phyloP scores from a whole-genome alignment of 2,797 vertebrate species.

The Argya squamiceps region DNA sequence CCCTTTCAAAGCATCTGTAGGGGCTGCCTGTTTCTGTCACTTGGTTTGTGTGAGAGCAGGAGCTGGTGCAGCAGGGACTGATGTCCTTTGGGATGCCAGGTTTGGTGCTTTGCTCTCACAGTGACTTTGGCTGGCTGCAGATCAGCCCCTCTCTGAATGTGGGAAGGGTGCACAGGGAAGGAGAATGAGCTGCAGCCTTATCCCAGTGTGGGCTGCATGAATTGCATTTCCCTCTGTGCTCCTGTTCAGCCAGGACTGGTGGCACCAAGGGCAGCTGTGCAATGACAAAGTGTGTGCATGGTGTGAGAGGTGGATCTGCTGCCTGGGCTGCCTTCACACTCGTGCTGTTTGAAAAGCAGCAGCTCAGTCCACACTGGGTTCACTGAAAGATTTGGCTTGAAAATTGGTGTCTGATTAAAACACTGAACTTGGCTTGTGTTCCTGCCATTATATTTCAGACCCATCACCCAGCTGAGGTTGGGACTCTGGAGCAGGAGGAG shows the following conservation, averaged over 20 bases:
- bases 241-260: conserved; percentile 42
- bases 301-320: conserved; percentile 18
- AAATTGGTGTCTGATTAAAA: not conserved
- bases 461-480: not conserved
- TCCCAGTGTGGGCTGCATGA: not conserved
- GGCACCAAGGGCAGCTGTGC: conserved; percentile 32
- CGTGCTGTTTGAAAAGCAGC: conserved; percentile 37
- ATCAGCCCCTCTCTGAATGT: not conserved
- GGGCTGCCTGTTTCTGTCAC: not conserved
- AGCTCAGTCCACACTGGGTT: conserved; percentile 14
- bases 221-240: conserved; percentile 38
- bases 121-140: conserved; percentile 8
- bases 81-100: not conserved
- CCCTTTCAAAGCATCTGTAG: conserved; percentile 26
- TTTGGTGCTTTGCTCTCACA: not conserved
- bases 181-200: not conserved
- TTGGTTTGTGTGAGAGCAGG: not conserved
- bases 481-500: not conserved
- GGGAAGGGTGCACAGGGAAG: not conserved
- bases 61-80: not conserved
- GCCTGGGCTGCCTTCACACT: conserved; percentile 28
- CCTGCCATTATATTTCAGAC: not conserved
- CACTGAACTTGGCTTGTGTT: not conserved
- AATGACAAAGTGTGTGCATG: not conserved
- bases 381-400: conserved; percentile 1